These are phyloP conservation scores for Yponomeuta evonymella DNA, from an alignment of 2,888 invertebrate species.

Conservation along the genomic window DNA sequence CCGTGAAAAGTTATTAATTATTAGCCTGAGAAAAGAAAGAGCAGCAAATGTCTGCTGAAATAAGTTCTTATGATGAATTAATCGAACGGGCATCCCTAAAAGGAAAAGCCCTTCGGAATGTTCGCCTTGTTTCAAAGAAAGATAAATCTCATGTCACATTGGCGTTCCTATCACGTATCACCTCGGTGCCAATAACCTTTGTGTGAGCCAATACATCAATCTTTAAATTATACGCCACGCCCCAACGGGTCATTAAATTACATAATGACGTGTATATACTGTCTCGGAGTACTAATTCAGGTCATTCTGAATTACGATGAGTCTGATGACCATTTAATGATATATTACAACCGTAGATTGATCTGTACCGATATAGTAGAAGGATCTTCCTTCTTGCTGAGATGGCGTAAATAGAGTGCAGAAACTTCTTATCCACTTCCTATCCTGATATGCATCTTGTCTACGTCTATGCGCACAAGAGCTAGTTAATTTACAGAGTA, in stretches of 20 bases:
- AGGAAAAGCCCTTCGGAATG: not conserved
- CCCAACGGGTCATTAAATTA: slow-evolving; percentile 1
- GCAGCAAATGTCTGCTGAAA: no score
- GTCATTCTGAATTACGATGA: not conserved
- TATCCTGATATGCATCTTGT: no score
- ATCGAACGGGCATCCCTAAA: not conserved
- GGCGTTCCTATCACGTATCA: slow-evolving; percentile 1
- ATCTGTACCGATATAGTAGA: no score
- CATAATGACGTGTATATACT: not conserved
- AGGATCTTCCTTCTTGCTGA: no score
- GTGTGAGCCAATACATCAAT: slow-evolving; percentile 17
- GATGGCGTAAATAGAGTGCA: no score
- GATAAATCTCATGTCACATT: not conserved
- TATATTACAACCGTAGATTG: not conserved
- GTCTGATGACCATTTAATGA: not conserved
- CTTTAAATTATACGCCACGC: slow-evolving; percentile 17
- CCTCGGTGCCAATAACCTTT: slow-evolving; percentile 19
- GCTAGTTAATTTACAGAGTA: no score
- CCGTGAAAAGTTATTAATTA: no score
- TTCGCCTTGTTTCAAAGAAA: not conserved
- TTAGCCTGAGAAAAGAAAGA: no score
- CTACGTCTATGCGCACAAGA: no score
- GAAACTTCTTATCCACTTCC: no score
- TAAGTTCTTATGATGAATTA: no score
- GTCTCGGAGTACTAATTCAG: not conserved